Evolutionary conservation across 2,888 invertebrate genomes (phyloP), one percentile per base, ranked within the genome.

Genomic region (Aromia moschata): DNA sequence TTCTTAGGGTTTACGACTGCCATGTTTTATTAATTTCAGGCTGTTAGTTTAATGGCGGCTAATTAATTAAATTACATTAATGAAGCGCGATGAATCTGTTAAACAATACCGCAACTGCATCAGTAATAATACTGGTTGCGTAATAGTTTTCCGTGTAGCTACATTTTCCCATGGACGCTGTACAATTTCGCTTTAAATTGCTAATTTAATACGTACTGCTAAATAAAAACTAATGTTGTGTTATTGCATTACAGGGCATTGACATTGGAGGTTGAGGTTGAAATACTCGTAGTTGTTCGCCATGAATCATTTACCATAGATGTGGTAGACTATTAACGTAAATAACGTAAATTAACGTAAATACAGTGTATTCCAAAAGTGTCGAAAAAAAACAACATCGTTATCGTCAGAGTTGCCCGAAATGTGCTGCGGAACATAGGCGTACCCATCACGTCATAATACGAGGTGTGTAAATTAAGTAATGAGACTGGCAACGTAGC

Each of bases 171-270:
- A 40, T 40, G 40, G 9, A 40, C 10, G 40, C 17, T 10, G 11
- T 11, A 40, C n/a, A 40, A 17, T 17, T 11, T 17, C n/a, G 17
- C 5, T n/a, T 40, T 40, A 40, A 15, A 40, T 40, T 17, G 40
- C 10, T 16, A 16, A 40, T 40, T 40, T 40, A 40, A 40, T 40
- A 37, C 3, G 15, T 37, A 14, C 16, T 1, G 40, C 17, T 40
- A 18, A 40, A 40, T 40, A 40, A 40, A 17, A 40, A 17, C 11
- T 17, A 40, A 37, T 14, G 1, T 16, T 25, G n/a, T n/a, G 16
- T 40, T 40, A 40, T 7, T 40, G 40, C 40, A 16, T 40, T 40
- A 18, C n/a, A 15, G 40, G 18, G 10, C 40, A 11, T 40, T 40
- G 40, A 40, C 40, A 16, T 40, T 40, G 7, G 14, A 37, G 11